Percentiles rank a stretch among this genome's conserved stretches.
Evolutionary conservation across 2,797 vertebrate genomes (phyloP).

Genomic region (Channallabes apus): DNA sequence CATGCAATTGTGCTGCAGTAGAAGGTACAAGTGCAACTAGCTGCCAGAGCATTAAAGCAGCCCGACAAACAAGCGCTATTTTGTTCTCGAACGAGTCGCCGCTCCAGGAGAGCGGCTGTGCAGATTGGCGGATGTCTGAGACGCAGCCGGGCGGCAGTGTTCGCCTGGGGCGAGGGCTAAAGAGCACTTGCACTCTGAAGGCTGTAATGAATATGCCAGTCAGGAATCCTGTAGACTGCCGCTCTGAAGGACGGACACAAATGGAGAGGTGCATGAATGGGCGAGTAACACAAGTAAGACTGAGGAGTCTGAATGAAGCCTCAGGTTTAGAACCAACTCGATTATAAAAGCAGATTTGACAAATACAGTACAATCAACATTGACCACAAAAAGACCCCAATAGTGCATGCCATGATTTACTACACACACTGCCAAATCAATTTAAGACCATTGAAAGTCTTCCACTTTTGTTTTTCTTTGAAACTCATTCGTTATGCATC

Average conservation of each 20-base stretch:
- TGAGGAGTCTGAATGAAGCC: background rate
- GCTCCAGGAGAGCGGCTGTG: background rate
- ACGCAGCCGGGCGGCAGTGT: constrained; percentile 4
- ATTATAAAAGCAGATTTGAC: background rate
- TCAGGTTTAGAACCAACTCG: background rate
- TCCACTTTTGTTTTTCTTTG: background rate
- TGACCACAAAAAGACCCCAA: background rate
- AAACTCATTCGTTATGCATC: background rate
- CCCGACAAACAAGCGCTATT: constrained; percentile 11
- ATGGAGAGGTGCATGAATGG: background rate
- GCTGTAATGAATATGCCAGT: constrained; percentile 44
- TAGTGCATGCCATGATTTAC: background rate
- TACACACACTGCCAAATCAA: background rate
- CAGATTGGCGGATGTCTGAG: constrained; percentile 8
- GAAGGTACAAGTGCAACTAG: constrained; percentile 17
- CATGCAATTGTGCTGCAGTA: constrained; percentile 24
- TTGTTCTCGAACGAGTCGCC: constrained; percentile 6
- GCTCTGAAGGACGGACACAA: constrained; percentile 32
- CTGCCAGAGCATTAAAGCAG: constrained; percentile 17
- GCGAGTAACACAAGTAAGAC: background rate
- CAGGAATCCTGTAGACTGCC: constrained; percentile 42
- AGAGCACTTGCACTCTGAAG: constrained; percentile 16
- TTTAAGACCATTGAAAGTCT: background rate
- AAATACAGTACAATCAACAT: background rate
- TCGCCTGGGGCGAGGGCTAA: constrained; percentile 23